A percentile compares a stretch with the other conserved stretches of the same genome.
Evolutionary conservation across 2,888 invertebrate genomes (phyloP).

Genomic region (Loripinus fragilis): DNA sequence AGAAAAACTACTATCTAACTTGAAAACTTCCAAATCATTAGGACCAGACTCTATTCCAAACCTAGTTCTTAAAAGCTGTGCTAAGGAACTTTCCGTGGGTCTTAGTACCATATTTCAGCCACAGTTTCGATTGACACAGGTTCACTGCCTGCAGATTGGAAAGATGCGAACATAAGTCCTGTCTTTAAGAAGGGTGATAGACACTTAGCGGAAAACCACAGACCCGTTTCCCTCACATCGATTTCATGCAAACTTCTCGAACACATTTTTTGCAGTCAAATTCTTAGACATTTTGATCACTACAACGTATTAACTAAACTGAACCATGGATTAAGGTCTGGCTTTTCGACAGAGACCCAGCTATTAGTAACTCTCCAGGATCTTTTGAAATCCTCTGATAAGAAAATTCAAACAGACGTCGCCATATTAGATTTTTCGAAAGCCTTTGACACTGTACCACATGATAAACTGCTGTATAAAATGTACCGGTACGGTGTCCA

Average conservation of each 20-base stretch:
- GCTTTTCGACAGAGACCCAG: neutral
- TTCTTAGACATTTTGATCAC: neutral
- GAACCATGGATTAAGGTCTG: neutral
- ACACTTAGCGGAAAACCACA: neutral
- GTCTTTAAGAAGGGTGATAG: neutral
- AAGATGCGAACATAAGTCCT: neutral
- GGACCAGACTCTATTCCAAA: neutral
- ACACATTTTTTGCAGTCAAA: neutral
- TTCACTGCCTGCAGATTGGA: neutral
- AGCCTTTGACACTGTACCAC: neutral
- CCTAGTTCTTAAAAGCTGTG: neutral
- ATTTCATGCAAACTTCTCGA: neutral
- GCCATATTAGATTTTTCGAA: neutral
- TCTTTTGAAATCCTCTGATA: neutral
- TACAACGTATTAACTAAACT: neutral
- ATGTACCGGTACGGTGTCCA: neutral
- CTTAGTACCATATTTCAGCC: neutral
- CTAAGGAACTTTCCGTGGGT: neutral
- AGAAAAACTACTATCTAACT: neutral
- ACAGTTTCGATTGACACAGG: neutral
- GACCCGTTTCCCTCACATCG: neutral
- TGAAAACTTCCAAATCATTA: neutral
- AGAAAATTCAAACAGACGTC: neutral
- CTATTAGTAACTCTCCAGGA: neutral
- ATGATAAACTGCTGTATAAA: neutral